A percentile compares a stretch with the other conserved stretches of the same genome.
phyloP scores from a whole-genome alignment of 2,113 vertebrate species.

The Herpetotheres cachinnans region DNA sequence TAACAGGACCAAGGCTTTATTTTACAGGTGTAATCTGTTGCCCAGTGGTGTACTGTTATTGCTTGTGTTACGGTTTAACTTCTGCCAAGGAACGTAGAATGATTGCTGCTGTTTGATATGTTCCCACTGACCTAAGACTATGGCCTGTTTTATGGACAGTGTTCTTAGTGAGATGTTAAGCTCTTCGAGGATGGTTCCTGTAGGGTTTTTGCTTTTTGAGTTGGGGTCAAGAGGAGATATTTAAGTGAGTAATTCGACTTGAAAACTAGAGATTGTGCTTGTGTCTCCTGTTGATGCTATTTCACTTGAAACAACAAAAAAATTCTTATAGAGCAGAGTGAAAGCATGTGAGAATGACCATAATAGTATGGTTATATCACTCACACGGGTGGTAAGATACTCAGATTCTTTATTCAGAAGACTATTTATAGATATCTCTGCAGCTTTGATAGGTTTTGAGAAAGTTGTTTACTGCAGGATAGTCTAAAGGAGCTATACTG shows the following conservation, averaged over 20 bases:
- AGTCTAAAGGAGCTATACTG: not conserved
- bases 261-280: not conserved
- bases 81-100: not conserved
- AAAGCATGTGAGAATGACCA: not conserved
- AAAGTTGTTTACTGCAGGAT: not conserved
- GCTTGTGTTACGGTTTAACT: not conserved
- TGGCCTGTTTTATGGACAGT: not conserved
- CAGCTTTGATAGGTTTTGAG: not conserved
- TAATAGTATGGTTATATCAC: not conserved
- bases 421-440: not conserved
- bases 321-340: not conserved
- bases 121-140: not conserved
- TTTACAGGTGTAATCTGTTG: not conserved
- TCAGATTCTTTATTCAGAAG: not conserved
- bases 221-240: fast-evolving
- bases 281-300: not conserved
- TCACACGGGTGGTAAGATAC: not conserved
- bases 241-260: not conserved
- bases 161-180: not conserved
- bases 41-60: not conserved
- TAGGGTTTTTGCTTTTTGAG: not conserved
- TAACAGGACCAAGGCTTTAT: not conserved
- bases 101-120: not conserved
- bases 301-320: not conserved
- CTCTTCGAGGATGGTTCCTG: not conserved